Conservation (phyloP, 2,113 vertebrate genomes). For the Ctenomys sociabilis region DNA sequence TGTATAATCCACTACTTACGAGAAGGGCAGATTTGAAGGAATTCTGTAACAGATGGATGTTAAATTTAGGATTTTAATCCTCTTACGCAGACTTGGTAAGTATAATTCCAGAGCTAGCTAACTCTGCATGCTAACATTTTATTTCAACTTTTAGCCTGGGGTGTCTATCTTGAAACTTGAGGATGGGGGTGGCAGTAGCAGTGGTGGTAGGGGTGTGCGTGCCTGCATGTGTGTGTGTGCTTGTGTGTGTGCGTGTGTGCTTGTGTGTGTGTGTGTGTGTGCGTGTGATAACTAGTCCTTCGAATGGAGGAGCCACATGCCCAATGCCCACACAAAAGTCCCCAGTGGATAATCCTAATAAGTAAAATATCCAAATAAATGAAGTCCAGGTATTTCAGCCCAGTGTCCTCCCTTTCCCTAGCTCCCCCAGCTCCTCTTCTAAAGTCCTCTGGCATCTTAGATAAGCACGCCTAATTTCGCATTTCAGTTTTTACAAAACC, state of each 20-base stretch:
- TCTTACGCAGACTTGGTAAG: constrained; percentile 54
- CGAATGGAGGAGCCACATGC: neutral
- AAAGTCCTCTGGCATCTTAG: neutral
- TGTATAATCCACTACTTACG: constrained; percentile 71
- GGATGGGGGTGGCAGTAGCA: neutral
- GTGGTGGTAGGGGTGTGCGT: neutral
- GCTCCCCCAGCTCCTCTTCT: neutral
- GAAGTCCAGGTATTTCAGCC: neutral
- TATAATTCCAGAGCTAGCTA: neutral
- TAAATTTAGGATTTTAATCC: constrained; percentile 73
- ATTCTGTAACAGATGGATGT: constrained; percentile 68
- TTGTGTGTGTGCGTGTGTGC: neutral
- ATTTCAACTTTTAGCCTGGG: neutral
- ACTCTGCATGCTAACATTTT: neutral
- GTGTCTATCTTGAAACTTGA: neutral
- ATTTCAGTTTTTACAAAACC: constrained; percentile 63
- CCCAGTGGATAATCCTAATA: neutral
- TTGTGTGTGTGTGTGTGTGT: neutral
- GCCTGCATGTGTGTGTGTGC: neutral
- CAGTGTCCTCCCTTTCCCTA: neutral
- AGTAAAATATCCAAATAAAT: neutral
- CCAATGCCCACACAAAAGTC: neutral
- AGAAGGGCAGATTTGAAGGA: constrained; percentile 72
- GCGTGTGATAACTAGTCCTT: neutral
- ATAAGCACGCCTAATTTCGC: constrained; percentile 23